Conservation (phyloP, 2,113 vertebrate genomes). For the Anseranas semipalmata region DNA sequence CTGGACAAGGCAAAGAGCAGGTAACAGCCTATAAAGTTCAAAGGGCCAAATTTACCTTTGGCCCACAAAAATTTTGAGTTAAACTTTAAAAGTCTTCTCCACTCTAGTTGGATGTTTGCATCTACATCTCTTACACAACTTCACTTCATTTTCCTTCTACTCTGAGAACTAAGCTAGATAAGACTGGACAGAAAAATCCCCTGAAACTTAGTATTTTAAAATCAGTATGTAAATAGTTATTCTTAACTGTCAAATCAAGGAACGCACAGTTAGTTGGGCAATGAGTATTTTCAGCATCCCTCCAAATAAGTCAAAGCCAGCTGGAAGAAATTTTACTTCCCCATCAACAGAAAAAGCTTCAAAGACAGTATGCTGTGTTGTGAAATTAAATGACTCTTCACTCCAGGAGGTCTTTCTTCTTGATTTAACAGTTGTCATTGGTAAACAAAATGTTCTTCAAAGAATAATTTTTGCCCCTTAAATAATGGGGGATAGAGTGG, state of each 20-base stretch:
- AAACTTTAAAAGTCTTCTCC: background rate
- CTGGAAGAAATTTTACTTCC: slow-evolving; percentile 53
- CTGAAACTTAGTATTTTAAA: background rate
- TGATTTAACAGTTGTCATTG: background rate
- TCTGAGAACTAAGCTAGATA: background rate
- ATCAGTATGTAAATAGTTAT: slow-evolving; percentile 30
- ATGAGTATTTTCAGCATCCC: slow-evolving; percentile 36
- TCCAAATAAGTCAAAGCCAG: slow-evolving; percentile 40
- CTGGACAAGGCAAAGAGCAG: background rate
- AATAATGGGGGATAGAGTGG: background rate
- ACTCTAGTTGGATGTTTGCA: background rate
- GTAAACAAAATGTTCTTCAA: background rate
- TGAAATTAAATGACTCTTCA: slow-evolving; percentile 15
- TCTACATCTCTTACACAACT: background rate
- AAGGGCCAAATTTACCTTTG: background rate
- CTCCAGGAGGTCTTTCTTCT: background rate
- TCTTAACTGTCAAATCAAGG: slow-evolving; percentile 18
- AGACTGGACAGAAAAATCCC: background rate
- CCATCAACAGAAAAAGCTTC: background rate
- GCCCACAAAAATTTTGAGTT: background rate
- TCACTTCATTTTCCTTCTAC: background rate
- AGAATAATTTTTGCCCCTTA: background rate
- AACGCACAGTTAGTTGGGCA: background rate
- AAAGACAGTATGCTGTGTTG: background rate
- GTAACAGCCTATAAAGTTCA: background rate